Evolutionary conservation across 2,797 vertebrate genomes (phyloP), one percentile per base, ranked within the genome.

Genomic region (Lemur catta): DNA sequence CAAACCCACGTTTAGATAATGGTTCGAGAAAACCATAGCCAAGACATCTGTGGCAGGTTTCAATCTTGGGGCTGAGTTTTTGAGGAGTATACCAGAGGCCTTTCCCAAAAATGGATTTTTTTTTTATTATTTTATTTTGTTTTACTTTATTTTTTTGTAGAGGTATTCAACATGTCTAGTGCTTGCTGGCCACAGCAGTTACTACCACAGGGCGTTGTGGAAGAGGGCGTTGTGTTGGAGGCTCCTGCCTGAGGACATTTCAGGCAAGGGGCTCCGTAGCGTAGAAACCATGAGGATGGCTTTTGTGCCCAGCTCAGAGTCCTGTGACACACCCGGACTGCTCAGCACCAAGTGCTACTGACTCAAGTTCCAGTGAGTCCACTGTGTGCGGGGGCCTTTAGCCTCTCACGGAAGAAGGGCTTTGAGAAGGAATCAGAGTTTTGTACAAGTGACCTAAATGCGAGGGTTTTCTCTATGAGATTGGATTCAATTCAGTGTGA

Each of bases 401-500:
- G 75, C 91, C n/a, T 84, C 35, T 89, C 63, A 0, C 8, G 0
- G 74, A 71, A 92, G 74, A 71, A 92, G 89, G 55, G n/a, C 85
- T 84, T 18, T n/a, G 26, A 86, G 89, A 71, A 89, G 91, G 82
- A 86, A 75, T 84, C 94, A 48, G 87, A 90, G 63, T 74, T 80
- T 9, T 1, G 15, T 50, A 52, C 92, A 30, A 82, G 89, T 87
- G 94, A 87, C 63, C 55, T 76, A 17, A 50, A 22, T 0, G 75
- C 46, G 81, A 91, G 90, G 90, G 59, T 61, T 88, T 93, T 89
- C 80, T 84, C 2, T 12, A 26, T 26, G 84, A 84, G 84, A 48
- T 50, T 55, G 55, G 69, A 84, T 94, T 93, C 22, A 46, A 89
- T 95, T 94, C 63, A 18, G 17, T 93, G 91, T 92, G 96, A 93